Conservation (phyloP, 2,797 vertebrate genomes). For the Paratrypauchen microcephalus region DNA sequence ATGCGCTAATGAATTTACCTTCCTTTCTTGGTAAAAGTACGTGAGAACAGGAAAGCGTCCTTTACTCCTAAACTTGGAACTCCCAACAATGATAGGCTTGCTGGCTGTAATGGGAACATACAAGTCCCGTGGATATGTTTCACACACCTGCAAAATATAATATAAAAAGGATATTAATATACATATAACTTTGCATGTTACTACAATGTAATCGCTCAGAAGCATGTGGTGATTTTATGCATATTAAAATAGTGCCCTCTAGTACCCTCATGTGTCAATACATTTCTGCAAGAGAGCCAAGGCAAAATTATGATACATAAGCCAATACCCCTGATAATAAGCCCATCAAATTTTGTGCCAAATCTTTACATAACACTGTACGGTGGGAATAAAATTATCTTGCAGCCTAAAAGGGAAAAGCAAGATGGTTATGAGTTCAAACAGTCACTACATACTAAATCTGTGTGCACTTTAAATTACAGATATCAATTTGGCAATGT, state of each 20-base stretch:
- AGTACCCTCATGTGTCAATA: too few species aligned
- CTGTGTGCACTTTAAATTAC: too few species aligned
- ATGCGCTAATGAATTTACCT: conserved; percentile 74
- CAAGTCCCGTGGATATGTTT: conserved; percentile 93
- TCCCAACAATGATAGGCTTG: conserved; percentile 96
- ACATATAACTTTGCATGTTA: not conserved
- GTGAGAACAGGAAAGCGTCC: conserved; percentile 97
- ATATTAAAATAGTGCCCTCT: too few species aligned
- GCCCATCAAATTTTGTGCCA: too few species aligned
- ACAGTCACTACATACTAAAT: not conserved
- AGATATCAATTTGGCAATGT: too few species aligned
- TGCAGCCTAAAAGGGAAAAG: not conserved
- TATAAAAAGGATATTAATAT: not conserved
- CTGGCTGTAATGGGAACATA: conserved; percentile 92
- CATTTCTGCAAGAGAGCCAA: too few species aligned
- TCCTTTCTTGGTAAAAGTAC: conserved; percentile 92
- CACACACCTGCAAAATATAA: conserved; percentile 83
- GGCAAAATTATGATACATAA: not conserved
- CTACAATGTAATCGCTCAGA: not conserved
- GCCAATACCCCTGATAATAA: too few species aligned
- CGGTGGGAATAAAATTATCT: too few species aligned
- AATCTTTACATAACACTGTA: too few species aligned
- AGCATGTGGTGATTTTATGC: too few species aligned
- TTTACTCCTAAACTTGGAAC: conserved; percentile 99
- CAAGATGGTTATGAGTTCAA: not conserved